phyloP scores from a whole-genome alignment of 1,140 invertebrate genomes.

The Pentalonia nigronervosa region DNA sequence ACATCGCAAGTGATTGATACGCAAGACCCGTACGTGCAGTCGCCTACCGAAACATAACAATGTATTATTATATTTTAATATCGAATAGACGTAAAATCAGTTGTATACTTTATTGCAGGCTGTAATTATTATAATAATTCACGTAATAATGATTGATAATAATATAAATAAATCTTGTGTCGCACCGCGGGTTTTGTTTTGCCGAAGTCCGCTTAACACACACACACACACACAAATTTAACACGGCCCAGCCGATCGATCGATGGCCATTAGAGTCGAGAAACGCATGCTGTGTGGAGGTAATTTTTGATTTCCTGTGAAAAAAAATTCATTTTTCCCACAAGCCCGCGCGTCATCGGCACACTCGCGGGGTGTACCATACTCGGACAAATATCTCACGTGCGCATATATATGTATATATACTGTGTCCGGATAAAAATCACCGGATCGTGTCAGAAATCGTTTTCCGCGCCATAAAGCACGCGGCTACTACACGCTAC shows the following conservation, averaged over 20 bases:
- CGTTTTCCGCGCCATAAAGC: constrained; percentile 24
- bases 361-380: neutral
- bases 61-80: neutral
- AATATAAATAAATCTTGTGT: neutral
- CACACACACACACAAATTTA: neutral
- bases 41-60: neutral
- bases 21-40: neutral
- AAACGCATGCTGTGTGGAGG: neutral
- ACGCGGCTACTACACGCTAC: too few species aligned
- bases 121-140: constrained; percentile 12
- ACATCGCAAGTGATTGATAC: neutral
- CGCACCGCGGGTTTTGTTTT: neutral
- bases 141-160: neutral
- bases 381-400: neutral
- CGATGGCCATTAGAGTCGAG: neutral
- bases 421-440: constrained; percentile 17
- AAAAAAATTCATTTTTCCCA: neutral
- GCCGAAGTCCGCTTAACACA: too few species aligned
- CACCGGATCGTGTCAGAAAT: constrained; percentile 38
- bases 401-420: neutral
- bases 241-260: neutral
- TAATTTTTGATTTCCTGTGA: constrained; percentile 31
- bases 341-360: neutral
- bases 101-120: neutral
- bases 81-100: neutral